phyloP scores from a whole-genome alignment of 1,140 invertebrate genomes.

The Drosophila athabasca region DNA sequence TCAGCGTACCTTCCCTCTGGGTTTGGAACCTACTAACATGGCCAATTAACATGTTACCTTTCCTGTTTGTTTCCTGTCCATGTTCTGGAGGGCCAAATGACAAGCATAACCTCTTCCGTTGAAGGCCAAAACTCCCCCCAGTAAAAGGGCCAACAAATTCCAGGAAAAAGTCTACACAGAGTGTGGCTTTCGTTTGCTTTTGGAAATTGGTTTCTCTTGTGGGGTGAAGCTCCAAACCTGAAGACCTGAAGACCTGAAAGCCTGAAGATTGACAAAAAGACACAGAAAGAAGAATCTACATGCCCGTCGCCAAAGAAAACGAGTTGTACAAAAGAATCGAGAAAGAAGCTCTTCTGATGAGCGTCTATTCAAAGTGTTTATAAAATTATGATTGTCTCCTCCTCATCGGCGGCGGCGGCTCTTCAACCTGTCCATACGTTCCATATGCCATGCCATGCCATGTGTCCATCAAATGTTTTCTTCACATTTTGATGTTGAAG shows the following conservation, averaged over 20 bases:
- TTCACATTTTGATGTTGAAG: conserved; percentile 29
- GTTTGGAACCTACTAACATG: neutral
- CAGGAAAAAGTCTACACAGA: conserved; percentile 14
- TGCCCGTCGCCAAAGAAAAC: too few relatives aligned
- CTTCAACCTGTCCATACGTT: conserved; percentile 14
- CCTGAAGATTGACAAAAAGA: conserved; percentile 20
- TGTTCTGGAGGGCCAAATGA: neutral
- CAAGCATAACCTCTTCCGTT: conserved; percentile 44
- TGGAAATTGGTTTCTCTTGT: conserved; percentile 31
- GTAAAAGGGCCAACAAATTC: conserved; percentile 28
- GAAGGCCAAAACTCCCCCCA: conserved; percentile 19
- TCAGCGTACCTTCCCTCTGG: too few relatives aligned
- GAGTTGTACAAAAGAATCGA: conserved; percentile 11
- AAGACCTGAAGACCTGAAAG: too few relatives aligned
- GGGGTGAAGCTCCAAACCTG: conserved; percentile 1
- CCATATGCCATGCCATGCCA: too few relatives aligned
- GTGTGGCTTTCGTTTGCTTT: conserved; percentile 24
- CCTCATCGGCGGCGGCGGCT: neutral
- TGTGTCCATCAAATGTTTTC: conserved; percentile 60
- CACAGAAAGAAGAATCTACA: conserved; percentile 7
- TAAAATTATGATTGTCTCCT: conserved; percentile 18
- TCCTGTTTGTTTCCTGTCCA: conserved; percentile 11
- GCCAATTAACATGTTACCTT: conserved; percentile 18
- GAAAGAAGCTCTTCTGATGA: conserved; percentile 8
- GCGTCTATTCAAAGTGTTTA: conserved; percentile 19